These are phyloP conservation scores for Nymphalis io DNA, from an alignment of 1,140 invertebrate genomes.

Conservation along the genomic window DNA sequence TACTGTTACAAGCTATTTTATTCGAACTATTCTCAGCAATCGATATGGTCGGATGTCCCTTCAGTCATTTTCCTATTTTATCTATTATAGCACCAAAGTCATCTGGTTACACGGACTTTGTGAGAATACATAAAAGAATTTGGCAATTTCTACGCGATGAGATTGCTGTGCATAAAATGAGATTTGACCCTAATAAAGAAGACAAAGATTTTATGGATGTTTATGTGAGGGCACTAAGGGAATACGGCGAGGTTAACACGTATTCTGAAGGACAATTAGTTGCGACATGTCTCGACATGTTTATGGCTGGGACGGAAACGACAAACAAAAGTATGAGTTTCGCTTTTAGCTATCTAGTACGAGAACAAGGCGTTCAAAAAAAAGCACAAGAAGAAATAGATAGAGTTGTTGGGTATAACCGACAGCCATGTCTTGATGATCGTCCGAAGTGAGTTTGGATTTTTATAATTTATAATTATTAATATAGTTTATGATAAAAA, in stretches of 20 bases:
- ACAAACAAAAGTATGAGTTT: constrained; percentile 89
- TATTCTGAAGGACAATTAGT: constrained; percentile 86
- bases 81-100: constrained; percentile 86
- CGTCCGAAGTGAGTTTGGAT: constrained; percentile 82
- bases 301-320: constrained; percentile 92
- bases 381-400: constrained; percentile 92
- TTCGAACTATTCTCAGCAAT: constrained; percentile 86
- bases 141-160: constrained; percentile 88
- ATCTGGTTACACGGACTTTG: constrained; percentile 88
- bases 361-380: constrained; percentile 89
- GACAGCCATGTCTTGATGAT: constrained; percentile 86
- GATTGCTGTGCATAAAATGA: constrained; percentile 87
- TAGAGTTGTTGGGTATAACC: constrained; percentile 84
- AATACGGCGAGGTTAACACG: constrained; percentile 76
- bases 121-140: constrained; percentile 85
- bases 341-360: constrained; percentile 88
- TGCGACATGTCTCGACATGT: constrained; percentile 89
- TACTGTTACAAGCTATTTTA: constrained; percentile 85
- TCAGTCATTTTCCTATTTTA: constrained; percentile 90
- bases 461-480: constrained; percentile 19
- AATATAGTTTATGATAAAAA: no score
- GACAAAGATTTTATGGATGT: constrained; percentile 93
- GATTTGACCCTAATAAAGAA: constrained; percentile 81
- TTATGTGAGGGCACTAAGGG: constrained; percentile 86
- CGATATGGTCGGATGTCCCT: constrained; percentile 89